Conservation (phyloP, 2,888 invertebrate species). For the Dryobotodes eremita region DNA sequence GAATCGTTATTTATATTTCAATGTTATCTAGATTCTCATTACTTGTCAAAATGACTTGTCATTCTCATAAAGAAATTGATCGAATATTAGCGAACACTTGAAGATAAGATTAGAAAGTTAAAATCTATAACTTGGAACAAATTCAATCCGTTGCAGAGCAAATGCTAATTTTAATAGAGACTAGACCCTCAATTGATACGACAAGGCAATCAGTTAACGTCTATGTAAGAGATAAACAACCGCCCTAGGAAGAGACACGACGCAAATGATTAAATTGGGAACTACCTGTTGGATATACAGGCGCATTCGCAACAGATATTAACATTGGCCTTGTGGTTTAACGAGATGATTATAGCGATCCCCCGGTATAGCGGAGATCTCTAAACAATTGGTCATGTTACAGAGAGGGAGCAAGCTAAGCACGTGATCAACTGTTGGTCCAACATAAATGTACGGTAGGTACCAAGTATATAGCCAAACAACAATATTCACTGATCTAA, state of each 20-base stretch:
- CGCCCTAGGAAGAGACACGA: constrained; percentile 27
- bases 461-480: not conserved
- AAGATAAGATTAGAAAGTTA: constrained; percentile 58
- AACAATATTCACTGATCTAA: not conserved
- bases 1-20: not conserved
- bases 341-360: constrained; percentile 41
- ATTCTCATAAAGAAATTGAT: constrained; percentile 33
- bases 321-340: constrained; percentile 45
- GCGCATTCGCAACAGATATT: constrained; percentile 32
- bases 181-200: constrained; percentile 27
- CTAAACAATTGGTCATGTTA: constrained; percentile 36
- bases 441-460: not conserved
- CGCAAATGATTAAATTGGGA: constrained; percentile 48
- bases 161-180: constrained; percentile 35
- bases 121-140: constrained; percentile 45
- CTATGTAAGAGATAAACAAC: constrained; percentile 13
- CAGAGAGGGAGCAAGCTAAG: constrained; percentile 1
- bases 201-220: constrained; percentile 23
- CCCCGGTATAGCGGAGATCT: constrained; percentile 50
- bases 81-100: constrained; percentile 12
- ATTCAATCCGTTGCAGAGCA: constrained; percentile 43
- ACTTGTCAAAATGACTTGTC: constrained; percentile 8
- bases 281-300: constrained; percentile 46
- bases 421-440: not conserved
- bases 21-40: constrained; percentile 11